These are phyloP conservation scores for Marasmarcha lunaedactyla DNA, from an alignment of 2,888 invertebrate species.

Conservation along the genomic window DNA sequence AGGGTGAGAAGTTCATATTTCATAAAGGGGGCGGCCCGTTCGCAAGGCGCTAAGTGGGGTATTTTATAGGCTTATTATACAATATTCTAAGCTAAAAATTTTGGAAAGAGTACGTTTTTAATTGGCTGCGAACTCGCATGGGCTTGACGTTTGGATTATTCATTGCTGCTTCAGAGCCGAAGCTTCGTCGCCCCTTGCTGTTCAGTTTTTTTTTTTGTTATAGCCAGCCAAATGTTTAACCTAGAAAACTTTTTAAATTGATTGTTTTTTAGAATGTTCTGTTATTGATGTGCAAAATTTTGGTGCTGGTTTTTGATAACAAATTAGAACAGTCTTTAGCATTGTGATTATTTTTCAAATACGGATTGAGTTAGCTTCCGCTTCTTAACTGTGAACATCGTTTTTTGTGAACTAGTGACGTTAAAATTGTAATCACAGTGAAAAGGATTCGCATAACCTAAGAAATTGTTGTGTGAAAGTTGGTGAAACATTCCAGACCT, in stretches of 20 bases:
- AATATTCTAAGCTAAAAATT: constrained; percentile 70
- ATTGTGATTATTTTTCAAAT: too few relatives aligned
- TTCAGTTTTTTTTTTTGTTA: constrained; percentile 36
- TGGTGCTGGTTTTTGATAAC: too few relatives aligned
- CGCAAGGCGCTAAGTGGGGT: constrained; percentile 61
- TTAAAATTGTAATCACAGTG: too few relatives aligned
- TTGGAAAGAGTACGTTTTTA: constrained; percentile 69
- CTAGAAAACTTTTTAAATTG: constrained; percentile 24
- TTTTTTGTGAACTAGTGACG: too few relatives aligned
- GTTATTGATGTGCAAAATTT: neutral
- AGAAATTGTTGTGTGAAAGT: too few relatives aligned
- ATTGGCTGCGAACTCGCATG: constrained; percentile 64
- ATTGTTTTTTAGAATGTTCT: constrained; percentile 1
- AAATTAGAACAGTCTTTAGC: too few relatives aligned
- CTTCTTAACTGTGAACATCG: too few relatives aligned
- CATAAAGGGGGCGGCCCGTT: constrained; percentile 43
- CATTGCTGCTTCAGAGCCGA: constrained; percentile 59
- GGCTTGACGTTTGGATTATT: constrained; percentile 64
- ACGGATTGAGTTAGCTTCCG: too few relatives aligned
- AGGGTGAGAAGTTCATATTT: constrained; percentile 65
- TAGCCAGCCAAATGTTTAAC: constrained; percentile 21
- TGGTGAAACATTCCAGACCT: too few relatives aligned
- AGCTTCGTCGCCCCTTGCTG: constrained; percentile 44
- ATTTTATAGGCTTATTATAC: constrained; percentile 71
- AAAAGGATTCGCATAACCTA: too few relatives aligned